A percentile compares a stretch with the other conserved stretches of the same genome.
These are phyloP conservation scores for Oriolus oriolus DNA, from an alignment of 2,113 vertebrate species.

Conservation along the genomic window DNA sequence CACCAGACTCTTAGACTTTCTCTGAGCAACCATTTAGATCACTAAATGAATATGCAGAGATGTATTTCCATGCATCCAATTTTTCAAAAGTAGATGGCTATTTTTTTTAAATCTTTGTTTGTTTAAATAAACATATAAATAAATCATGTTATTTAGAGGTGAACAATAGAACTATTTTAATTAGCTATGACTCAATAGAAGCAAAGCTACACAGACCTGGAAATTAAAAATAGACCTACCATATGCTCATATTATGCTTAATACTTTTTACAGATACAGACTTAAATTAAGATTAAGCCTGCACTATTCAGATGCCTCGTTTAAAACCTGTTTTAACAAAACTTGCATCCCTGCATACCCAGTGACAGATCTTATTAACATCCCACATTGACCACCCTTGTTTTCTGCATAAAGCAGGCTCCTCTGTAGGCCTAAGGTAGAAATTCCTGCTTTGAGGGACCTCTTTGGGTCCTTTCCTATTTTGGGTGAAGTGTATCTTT, in stretches of 20 bases:
- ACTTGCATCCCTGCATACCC: neutral
- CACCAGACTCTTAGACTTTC: neutral
- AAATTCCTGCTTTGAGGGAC: neutral
- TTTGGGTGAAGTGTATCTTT: neutral
- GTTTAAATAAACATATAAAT: neutral
- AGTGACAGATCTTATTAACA: neutral
- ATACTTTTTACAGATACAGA: neutral
- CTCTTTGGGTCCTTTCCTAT: neutral
- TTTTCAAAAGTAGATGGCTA: neutral
- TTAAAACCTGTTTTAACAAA: neutral
- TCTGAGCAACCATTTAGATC: neutral
- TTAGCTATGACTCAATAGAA: constrained; percentile 18
- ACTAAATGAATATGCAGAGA: neutral
- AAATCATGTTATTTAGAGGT: neutral
- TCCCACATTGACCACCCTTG: neutral
- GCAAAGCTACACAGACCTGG: neutral
- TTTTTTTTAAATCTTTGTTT: neutral
- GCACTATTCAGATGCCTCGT: neutral
- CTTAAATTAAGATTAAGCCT: neutral
- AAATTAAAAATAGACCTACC: constrained; percentile 20
- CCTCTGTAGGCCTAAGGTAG: neutral
- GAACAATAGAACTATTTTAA: neutral
- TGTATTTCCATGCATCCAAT: neutral
- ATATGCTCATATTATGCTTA: neutral
- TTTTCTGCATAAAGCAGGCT: neutral